Base-by-base conservation (phyloP, 2,888 invertebrate species). In the Drosophila borealis region DNA sequence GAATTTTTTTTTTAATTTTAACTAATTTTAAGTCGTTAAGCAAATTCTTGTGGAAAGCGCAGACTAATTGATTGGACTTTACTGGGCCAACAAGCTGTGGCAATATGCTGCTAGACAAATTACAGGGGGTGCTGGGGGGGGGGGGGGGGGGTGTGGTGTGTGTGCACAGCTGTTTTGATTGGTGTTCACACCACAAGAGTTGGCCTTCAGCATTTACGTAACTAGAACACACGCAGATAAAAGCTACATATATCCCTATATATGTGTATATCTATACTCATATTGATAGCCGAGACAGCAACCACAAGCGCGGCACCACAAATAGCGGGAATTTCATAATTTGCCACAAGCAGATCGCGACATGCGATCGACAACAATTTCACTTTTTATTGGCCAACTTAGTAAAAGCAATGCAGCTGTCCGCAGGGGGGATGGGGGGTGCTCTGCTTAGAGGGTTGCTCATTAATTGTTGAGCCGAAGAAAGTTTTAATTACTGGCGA, bases 401-500 rank as follows among this genome's bases (percentile, higher is more conserved):
- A 54, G 46, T 56, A 33, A 67, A 67, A 56, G 67, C 67, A 56
- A 50, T 56, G 50, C 45, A 45, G 14, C 19, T 11, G 14, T 9
- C n/a, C 3, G n/a, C 2, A 4, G 6, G 0, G 13, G 9, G 34
- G 0, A n/a, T 1, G 4, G 2, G 29, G 25, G 25, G 4, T 29
- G 29, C 29, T 17, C n/a, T 17, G 21, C 13, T 29, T 29, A 8
- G 44, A 55, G 55, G 55, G 55, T 48, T 49, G 69, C 69, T 70
- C 64, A 80, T 78, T 85, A 88, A 81, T 74, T 72, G 81, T 68
- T 60, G 46, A 42, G 59, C 33, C 70, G 55, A 86, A 83, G 84
- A 85, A 85, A 85, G 84, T 85, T 84, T 84, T 85, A 89, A 85
- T 85, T 85, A 82, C 46, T 71, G 39, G 54, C 29, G 29, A 29